Percentiles rank a stretch among this genome's conserved stretches.
Conservation (phyloP, 2,113 vertebrate species). For the Tetrax tetrax region DNA sequence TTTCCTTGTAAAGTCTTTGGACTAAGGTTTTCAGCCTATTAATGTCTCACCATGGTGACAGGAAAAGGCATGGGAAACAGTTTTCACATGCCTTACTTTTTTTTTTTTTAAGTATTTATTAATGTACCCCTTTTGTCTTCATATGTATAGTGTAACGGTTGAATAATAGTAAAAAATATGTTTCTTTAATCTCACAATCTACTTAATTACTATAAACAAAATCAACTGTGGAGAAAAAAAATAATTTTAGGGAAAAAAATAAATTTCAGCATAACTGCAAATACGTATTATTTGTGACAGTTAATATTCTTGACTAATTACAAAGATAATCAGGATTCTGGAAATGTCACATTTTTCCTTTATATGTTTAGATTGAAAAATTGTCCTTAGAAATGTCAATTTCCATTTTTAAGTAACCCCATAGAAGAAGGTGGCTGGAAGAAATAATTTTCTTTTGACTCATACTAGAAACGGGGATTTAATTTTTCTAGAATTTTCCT, state of each 20-base stretch:
- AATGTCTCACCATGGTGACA: not conserved
- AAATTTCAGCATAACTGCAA: not conserved
- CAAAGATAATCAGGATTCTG: not conserved
- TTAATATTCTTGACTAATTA: not conserved
- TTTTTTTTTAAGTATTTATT: not conserved
- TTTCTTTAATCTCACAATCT: not conserved
- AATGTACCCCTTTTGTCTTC: not conserved
- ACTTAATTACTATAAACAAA: not conserved
- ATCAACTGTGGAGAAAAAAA: not conserved
- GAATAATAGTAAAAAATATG: not conserved
- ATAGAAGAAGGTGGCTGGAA: fast-evolving
- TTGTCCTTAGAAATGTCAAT: not conserved
- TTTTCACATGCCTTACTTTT: not conserved
- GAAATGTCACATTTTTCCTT: not conserved
- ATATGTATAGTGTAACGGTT: not conserved
- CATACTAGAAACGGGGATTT: not conserved
- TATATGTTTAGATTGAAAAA: fast-evolving
- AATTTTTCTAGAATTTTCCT: not conserved
- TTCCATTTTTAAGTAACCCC: not conserved
- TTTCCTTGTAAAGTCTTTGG: not conserved
- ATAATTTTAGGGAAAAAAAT: not conserved
- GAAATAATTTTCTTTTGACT: not conserved
- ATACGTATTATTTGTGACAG: not conserved
- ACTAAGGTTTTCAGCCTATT: not conserved
- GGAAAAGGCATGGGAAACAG: not conserved